Conservation (phyloP, 2,888 invertebrate genomes). For the Agrilus cyanescens region DNA sequence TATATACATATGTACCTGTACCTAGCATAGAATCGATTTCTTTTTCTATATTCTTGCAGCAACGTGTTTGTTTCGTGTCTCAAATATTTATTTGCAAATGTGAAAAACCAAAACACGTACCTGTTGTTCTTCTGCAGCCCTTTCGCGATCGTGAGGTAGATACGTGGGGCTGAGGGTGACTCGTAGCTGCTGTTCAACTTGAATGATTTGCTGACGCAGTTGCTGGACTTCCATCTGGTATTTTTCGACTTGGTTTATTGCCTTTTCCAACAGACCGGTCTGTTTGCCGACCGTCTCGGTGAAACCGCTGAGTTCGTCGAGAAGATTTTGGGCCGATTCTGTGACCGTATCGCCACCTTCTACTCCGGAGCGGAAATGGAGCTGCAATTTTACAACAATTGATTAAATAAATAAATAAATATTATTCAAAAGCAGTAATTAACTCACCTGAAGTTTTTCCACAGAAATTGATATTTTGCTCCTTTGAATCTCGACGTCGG, state of each 20-base stretch:
- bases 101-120: conserved; percentile 44
- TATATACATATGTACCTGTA: too few species aligned
- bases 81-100: conserved; percentile 2
- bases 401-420: conserved; percentile 2
- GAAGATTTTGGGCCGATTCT: conserved; percentile 57
- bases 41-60: background rate
- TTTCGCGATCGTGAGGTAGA: conserved; percentile 70
- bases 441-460: conserved; percentile 75
- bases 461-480: conserved; percentile 80
- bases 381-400: conserved; percentile 37
- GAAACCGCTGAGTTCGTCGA: conserved; percentile 56
- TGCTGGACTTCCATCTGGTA: conserved; percentile 80
- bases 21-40: background rate
- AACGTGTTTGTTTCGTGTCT: background rate
- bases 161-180: conserved; percentile 73
- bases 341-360: conserved; percentile 67
- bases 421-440: too few species aligned
- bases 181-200: conserved; percentile 79
- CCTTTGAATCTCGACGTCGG: conserved; percentile 79
- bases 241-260: conserved; percentile 74
- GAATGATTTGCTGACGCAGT: conserved; percentile 70
- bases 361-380: conserved; percentile 80
- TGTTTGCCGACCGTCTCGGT: conserved; percentile 50
- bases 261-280: conserved; percentile 55
- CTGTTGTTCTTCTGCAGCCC: conserved; percentile 75